A percentile compares a stretch with the other conserved stretches of the same genome.
These are phyloP conservation scores for Dipus sagitta DNA, from an alignment of 2,797 vertebrate species.

Conservation along the genomic window DNA sequence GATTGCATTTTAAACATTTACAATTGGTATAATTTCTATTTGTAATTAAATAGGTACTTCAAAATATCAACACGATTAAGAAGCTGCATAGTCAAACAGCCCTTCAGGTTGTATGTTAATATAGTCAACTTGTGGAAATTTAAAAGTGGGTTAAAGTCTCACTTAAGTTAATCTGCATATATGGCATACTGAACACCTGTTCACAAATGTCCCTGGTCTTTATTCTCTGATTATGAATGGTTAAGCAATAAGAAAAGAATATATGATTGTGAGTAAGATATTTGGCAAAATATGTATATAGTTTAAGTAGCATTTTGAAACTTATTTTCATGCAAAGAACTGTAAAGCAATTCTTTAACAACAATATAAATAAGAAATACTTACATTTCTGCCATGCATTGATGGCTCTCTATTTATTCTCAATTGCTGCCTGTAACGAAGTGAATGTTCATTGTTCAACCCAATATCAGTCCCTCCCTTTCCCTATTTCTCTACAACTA, in stretches of 20 bases:
- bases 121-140: conserved; percentile 61
- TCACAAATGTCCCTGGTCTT: conserved; percentile 54
- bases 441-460: background rate
- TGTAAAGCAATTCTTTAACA: conserved; percentile 29
- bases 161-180: conserved; percentile 42
- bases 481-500: background rate
- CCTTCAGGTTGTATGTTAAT: conserved; percentile 53
- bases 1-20: conserved; percentile 67
- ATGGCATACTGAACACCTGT: conserved; percentile 28
- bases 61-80: conserved; percentile 64
- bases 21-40: conserved; percentile 71
- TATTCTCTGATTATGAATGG: conserved; percentile 48
- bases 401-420: background rate
- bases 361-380: background rate
- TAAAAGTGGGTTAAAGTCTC: conserved; percentile 56
- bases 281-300: conserved; percentile 33
- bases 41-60: conserved; percentile 70
- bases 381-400: background rate
- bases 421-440: background rate
- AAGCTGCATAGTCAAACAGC: conserved; percentile 53
- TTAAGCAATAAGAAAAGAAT: conserved; percentile 53
- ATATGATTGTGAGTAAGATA: conserved; percentile 38
- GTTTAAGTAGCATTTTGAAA: background rate
- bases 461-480: fast-evolving
- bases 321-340: conserved; percentile 40